phyloP scores from a whole-genome alignment of 2,888 invertebrate genomes.

The Chymomyza fuscimana region DNA sequence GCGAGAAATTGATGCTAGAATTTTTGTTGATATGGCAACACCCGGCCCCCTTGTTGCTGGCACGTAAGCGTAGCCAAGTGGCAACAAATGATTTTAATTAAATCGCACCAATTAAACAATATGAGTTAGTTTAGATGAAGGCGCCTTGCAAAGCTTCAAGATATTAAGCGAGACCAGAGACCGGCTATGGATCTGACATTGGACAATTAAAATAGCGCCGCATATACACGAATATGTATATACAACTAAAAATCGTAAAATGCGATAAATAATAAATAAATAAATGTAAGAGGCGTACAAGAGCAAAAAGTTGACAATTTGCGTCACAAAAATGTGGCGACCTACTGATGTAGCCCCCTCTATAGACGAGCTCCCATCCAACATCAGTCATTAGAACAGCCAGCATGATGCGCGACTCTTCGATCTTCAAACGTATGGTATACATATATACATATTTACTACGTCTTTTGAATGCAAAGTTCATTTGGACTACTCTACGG shows the following conservation, averaged over 20 bases:
- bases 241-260: slow-evolving; percentile 38
- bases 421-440: neutral
- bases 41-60: slow-evolving; percentile 2
- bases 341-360: slow-evolving; percentile 55
- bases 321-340: slow-evolving; percentile 75
- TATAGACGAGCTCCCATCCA: no score
- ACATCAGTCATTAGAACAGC: neutral
- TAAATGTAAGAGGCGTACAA: slow-evolving; percentile 22
- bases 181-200: slow-evolving; percentile 30
- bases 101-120: slow-evolving; percentile 79
- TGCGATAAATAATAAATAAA: slow-evolving; percentile 37
- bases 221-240: neutral
- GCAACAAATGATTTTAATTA: slow-evolving; percentile 78
- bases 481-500: neutral
- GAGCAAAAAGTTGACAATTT: slow-evolving; percentile 73
- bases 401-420: neutral
- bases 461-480: neutral
- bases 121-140: slow-evolving; percentile 39
- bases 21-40: neutral
- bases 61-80: slow-evolving; percentile 48
- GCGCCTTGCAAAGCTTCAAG: slow-evolving; percentile 36
- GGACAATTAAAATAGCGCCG: slow-evolving; percentile 30
- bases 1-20: slow-evolving; percentile 39
- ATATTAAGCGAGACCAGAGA: neutral
- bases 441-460: neutral